These are phyloP conservation scores for Craterocephalus amniculus DNA, from an alignment of 2,797 vertebrate genomes.

Conservation along the genomic window DNA sequence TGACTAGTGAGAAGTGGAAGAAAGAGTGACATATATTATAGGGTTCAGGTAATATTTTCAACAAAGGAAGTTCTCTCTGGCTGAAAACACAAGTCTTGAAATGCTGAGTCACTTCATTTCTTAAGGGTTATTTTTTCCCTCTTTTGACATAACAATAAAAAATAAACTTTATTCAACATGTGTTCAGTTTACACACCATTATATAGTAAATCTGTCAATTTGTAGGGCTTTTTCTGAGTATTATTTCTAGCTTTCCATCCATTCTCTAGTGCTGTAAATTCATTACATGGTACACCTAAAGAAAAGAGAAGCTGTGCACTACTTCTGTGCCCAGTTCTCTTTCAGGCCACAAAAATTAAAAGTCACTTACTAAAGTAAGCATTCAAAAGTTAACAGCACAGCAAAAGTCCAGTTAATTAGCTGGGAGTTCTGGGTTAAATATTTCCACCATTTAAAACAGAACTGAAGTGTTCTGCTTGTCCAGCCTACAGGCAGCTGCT, in stretches of 20 bases:
- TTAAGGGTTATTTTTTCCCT: neutral
- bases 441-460: slow-evolving; percentile 4
- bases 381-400: neutral
- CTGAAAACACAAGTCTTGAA: slow-evolving; percentile 1
- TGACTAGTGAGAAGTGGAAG: too few species aligned
- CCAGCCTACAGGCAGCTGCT: slow-evolving; percentile 15
- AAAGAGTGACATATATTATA: too few species aligned
- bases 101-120: neutral
- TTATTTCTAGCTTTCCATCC: too few species aligned
- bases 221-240: too few species aligned
- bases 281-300: too few species aligned
- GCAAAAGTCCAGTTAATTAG: neutral
- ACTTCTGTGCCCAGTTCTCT: too few species aligned
- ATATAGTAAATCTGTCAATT: too few species aligned
- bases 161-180: neutral
- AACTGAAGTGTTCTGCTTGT: neutral
- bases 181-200: too few species aligned
- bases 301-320: too few species aligned
- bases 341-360: neutral
- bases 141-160: neutral
- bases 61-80: neutral
- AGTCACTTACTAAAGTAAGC: neutral
- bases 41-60: neutral
- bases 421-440: neutral
- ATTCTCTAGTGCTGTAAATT: too few species aligned